Percentiles rank a stretch among this genome's conserved stretches.
Evolutionary conservation across 2,113 vertebrate species (phyloP).

Genomic region (Syngnathus floridae): DNA sequence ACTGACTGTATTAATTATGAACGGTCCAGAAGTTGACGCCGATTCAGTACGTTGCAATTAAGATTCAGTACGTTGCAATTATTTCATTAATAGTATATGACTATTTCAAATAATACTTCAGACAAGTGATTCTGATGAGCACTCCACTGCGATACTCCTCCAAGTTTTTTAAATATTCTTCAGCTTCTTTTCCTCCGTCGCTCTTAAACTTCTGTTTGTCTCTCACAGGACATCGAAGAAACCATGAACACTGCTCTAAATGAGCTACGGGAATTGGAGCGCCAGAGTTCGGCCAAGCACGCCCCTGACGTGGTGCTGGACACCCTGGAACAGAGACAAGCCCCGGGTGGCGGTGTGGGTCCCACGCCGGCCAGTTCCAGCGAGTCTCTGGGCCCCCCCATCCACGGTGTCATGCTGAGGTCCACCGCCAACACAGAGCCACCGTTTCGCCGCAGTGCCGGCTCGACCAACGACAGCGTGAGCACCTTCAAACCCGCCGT

Average conservation of each 20-base stretch:
- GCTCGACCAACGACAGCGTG: slow-evolving; percentile 90
- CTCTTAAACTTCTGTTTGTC: slow-evolving; percentile 9
- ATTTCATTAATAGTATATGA: too few species aligned
- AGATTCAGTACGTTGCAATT: too few species aligned
- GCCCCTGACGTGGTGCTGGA: slow-evolving; percentile 95
- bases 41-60: too few species aligned
- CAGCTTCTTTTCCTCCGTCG: neutral
- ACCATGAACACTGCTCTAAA: slow-evolving; percentile 97
- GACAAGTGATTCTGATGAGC: neutral
- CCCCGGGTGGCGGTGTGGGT: slow-evolving; percentile 66
- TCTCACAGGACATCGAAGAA: slow-evolving; percentile 90
- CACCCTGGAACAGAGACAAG: slow-evolving; percentile 83
- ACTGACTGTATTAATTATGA: too few species aligned
- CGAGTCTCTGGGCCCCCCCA: slow-evolving; percentile 84
- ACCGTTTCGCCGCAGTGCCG: slow-evolving; percentile 84
- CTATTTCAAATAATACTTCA: neutral
- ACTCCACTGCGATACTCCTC: neutral
- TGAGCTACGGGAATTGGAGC: slow-evolving; percentile 91
- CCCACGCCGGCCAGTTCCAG: slow-evolving; percentile 77
- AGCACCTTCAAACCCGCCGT: slow-evolving; percentile 94
- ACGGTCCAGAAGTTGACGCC: too few species aligned
- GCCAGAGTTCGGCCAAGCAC: slow-evolving; percentile 91
- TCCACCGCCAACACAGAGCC: slow-evolving; percentile 71
- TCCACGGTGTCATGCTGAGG: slow-evolving; percentile 76
- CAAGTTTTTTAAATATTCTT: neutral